phyloP scores from a whole-genome alignment of 2,888 invertebrate genomes.

The Hypomecis punctinalis region DNA sequence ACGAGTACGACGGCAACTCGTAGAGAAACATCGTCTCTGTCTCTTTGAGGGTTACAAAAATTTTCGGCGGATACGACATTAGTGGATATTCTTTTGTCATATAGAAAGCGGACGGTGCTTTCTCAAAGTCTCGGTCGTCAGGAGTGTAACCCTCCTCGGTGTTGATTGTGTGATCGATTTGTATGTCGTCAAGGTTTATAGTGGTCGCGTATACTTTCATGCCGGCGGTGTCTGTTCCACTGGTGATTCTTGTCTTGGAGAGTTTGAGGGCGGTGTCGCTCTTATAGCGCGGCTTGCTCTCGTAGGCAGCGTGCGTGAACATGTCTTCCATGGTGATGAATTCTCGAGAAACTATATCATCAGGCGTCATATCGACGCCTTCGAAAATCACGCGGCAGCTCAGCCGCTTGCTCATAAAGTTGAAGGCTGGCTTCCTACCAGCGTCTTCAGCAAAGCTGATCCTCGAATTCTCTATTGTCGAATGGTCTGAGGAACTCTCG shows the following conservation, averaged over 20 bases:
- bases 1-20: slow-evolving; percentile 87
- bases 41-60: slow-evolving; percentile 87
- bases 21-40: slow-evolving; percentile 87
- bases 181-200: slow-evolving; percentile 80
- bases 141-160: slow-evolving; percentile 67
- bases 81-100: slow-evolving; percentile 63
- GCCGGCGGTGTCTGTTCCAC: slow-evolving; percentile 55
- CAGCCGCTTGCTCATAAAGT: slow-evolving; percentile 65
- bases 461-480: slow-evolving; percentile 24
- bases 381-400: slow-evolving; percentile 58
- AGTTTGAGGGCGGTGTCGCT: slow-evolving; percentile 58
- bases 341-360: slow-evolving; percentile 60
- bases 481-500: slow-evolving; percentile 19
- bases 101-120: slow-evolving; percentile 75
- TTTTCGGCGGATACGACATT: slow-evolving; percentile 81
- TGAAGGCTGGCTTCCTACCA: slow-evolving; percentile 49
- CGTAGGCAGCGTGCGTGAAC: slow-evolving; percentile 71
- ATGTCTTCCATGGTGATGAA: slow-evolving; percentile 67
- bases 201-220: slow-evolving; percentile 78
- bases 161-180: slow-evolving; percentile 79
- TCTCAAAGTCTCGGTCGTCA: slow-evolving; percentile 58
- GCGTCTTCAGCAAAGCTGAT: slow-evolving; percentile 47
- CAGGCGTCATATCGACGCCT: slow-evolving; percentile 66
- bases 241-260: slow-evolving; percentile 49
- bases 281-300: slow-evolving; percentile 55